These are phyloP conservation scores for Ceyx erithaca DNA, from an alignment of 2,797 vertebrate genomes.

Conservation along the genomic window DNA sequence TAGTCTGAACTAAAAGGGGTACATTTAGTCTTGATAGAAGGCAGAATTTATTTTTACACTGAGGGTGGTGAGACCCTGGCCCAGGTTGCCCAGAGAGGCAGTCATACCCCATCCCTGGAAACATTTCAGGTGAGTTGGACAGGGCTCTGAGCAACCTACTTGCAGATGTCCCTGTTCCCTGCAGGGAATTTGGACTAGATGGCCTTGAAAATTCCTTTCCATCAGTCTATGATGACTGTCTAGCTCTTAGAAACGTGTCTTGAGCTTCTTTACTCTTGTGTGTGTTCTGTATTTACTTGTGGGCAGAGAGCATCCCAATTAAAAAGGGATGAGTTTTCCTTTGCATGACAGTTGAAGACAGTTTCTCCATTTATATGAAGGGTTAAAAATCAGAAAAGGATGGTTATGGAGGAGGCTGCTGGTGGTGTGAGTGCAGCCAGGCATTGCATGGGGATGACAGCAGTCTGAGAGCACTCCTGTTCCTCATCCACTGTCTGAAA, in stretches of 20 bases:
- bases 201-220: not conserved
- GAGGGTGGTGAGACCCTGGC: too few relatives aligned
- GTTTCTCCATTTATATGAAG: not conserved
- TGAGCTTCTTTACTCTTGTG: not conserved
- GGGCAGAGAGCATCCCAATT: not conserved
- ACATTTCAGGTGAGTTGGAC: not conserved
- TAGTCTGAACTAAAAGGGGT: not conserved
- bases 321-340: not conserved
- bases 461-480: not conserved
- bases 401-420: not conserved
- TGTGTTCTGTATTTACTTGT: not conserved
- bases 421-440: not conserved
- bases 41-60: not conserved
- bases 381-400: not conserved
- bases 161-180: not conserved
- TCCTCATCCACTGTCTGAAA: not conserved
- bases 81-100: too few relatives aligned
- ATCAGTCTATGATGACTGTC: not conserved
- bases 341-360: not conserved
- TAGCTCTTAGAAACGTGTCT: not conserved
- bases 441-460: fast-evolving
- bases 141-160: not conserved
- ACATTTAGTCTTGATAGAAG: not conserved
- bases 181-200: not conserved
- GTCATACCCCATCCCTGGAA: too few relatives aligned